Evolutionary conservation across 1,140 invertebrate genomes (phyloP).

Genomic region (Cotesia chilonis): DNA sequence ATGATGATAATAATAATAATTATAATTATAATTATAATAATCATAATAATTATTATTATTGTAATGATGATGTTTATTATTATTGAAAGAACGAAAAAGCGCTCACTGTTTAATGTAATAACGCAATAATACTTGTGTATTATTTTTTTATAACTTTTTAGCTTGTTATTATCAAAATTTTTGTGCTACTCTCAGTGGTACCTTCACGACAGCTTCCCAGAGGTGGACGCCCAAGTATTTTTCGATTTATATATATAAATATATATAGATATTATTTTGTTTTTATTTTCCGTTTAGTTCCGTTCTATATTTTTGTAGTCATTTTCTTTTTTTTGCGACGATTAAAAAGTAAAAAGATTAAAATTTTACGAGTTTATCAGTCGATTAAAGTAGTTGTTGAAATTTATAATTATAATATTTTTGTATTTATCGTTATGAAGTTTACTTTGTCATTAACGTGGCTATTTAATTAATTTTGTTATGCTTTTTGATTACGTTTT

Average conservation of each 20-base stretch:
- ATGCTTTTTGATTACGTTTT: slow-evolving; percentile 9
- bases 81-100: not conserved
- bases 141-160: slow-evolving; percentile 13
- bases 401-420: slow-evolving; percentile 21
- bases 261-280: slow-evolving; percentile 1
- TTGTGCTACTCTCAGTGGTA: slow-evolving; percentile 4
- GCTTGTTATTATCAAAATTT: slow-evolving; percentile 8
- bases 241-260: not conserved
- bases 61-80: no score
- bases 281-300: not conserved
- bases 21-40: no score
- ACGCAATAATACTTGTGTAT: slow-evolving; percentile 21
- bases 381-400: slow-evolving; percentile 4
- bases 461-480: slow-evolving; percentile 24
- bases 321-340: not conserved
- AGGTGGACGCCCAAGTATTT: not conserved
- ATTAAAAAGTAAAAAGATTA: no score
- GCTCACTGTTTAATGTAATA: slow-evolving; percentile 3
- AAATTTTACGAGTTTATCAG: not conserved
- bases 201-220: not conserved
- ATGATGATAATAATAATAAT: no score
- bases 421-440: slow-evolving; percentile 27
- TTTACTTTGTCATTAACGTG: slow-evolving; percentile 3
- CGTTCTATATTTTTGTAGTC: not conserved
- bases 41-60: no score